Evolutionary conservation across 1,140 invertebrate species (phyloP).

Genomic region (Lepidotrigona ventralis): DNA sequence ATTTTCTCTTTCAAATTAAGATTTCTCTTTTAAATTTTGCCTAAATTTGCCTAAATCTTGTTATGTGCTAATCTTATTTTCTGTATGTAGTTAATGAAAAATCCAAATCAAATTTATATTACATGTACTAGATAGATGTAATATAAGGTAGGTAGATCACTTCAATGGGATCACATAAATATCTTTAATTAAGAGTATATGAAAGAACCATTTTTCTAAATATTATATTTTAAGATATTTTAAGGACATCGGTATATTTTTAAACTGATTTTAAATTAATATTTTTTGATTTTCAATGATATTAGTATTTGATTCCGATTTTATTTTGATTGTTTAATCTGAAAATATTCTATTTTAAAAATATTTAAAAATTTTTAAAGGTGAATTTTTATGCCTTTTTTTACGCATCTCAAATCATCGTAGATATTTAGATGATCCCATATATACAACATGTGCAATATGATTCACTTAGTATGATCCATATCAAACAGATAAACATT

Average conservation of each 20-base stretch:
- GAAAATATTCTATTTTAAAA: neutral
- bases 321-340: neutral
- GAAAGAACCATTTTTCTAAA: neutral
- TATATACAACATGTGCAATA: neutral
- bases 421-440: neutral
- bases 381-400: neutral
- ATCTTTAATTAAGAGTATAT: neutral
- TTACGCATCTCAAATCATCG: neutral
- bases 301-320: too few species aligned
- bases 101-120: neutral
- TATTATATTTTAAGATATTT: neutral
- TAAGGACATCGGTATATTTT: neutral
- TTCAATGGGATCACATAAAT: neutral
- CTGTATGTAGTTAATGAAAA: neutral
- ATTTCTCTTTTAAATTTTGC: too few species aligned
- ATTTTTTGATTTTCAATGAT: too few species aligned
- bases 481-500: neutral
- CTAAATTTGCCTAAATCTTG: too few species aligned
- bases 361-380: neutral
- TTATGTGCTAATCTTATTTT: neutral
- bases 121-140: neutral
- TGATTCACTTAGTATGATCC: neutral
- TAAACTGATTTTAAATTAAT: too few species aligned
- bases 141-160: neutral
- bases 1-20: neutral